A percentile compares a stretch with the other conserved stretches of the same genome.
phyloP scores from a whole-genome alignment of 2,888 invertebrate genomes.

The Cheilosia urbana region DNA sequence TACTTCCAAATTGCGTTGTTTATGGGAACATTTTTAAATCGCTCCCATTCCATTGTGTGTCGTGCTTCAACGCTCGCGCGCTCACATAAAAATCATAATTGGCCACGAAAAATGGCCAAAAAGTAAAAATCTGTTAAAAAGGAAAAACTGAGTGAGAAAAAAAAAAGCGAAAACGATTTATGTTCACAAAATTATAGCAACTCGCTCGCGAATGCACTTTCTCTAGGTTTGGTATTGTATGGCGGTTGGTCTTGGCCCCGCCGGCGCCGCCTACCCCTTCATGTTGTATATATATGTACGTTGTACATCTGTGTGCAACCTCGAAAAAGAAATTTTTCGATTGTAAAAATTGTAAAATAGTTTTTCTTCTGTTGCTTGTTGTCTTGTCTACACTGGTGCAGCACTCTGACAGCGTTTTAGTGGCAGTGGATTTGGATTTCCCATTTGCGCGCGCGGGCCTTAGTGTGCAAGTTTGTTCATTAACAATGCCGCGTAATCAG shows the following conservation, averaged over 20 bases:
- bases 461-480: slow-evolving; percentile 66
- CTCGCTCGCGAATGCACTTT: slow-evolving; percentile 69
- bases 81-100: slow-evolving; percentile 41
- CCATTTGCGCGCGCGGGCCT: slow-evolving; percentile 42
- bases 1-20: slow-evolving; percentile 21
- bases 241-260: slow-evolving; percentile 16
- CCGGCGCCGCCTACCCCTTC: neutral
- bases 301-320: slow-evolving; percentile 36
- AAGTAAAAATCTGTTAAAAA: slow-evolving; percentile 26
- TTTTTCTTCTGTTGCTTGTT: slow-evolving; percentile 43
- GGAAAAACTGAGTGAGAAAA: slow-evolving; percentile 20
- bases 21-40: slow-evolving; percentile 5
- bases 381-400: slow-evolving; percentile 19
- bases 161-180: slow-evolving; percentile 62
- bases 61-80: slow-evolving; percentile 27
- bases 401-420: neutral
- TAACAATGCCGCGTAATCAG: slow-evolving; percentile 75
- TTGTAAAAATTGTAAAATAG: slow-evolving; percentile 59
- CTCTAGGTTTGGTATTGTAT: slow-evolving; percentile 67
- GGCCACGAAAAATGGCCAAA: slow-evolving; percentile 33
- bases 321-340: slow-evolving; percentile 73
- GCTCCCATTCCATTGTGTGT: slow-evolving; percentile 1
- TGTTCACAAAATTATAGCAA: slow-evolving; percentile 68
- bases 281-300: neutral
- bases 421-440: slow-evolving; percentile 52